These are phyloP conservation scores for Diadegma fenestrale DNA, from an alignment of 2,888 invertebrate species.

Conservation along the genomic window DNA sequence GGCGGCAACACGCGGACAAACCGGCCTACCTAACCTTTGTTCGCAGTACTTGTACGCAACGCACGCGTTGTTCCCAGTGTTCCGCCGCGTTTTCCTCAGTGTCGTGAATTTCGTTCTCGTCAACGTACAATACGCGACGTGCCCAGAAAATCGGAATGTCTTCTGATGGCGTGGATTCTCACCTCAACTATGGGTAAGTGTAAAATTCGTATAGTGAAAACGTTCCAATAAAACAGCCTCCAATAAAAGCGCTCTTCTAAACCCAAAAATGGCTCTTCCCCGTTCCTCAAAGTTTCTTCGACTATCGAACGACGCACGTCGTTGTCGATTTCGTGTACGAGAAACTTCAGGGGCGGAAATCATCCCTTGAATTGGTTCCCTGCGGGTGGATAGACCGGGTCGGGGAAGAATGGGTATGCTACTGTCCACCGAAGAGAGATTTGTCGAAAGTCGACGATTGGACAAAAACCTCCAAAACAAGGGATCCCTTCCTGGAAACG, in stretches of 20 bases:
- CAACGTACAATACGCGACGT: neutral
- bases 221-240: no score
- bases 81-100: no score
- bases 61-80: neutral
- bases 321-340: slow-evolving; percentile 36
- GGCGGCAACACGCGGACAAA: neutral
- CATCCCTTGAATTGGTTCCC: slow-evolving; percentile 28
- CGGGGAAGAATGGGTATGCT: slow-evolving; percentile 11
- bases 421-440: slow-evolving; percentile 35
- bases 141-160: neutral
- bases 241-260: no score
- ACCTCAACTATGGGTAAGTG: slow-evolving; percentile 9
- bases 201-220: neutral
- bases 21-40: no score
- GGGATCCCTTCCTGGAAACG: slow-evolving; percentile 8
- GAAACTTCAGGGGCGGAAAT: neutral
- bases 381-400: slow-evolving; percentile 19
- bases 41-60: neutral
- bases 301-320: slow-evolving; percentile 1
- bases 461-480: slow-evolving; percentile 20
- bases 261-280: slow-evolving; percentile 1
- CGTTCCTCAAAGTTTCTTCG: slow-evolving; percentile 4
- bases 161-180: slow-evolving; percentile 7
- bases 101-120: neutral
- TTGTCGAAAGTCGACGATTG: slow-evolving; percentile 42